phyloP scores from a whole-genome alignment of 1,140 invertebrate species.

The Pogonomyrmex barbatus region DNA sequence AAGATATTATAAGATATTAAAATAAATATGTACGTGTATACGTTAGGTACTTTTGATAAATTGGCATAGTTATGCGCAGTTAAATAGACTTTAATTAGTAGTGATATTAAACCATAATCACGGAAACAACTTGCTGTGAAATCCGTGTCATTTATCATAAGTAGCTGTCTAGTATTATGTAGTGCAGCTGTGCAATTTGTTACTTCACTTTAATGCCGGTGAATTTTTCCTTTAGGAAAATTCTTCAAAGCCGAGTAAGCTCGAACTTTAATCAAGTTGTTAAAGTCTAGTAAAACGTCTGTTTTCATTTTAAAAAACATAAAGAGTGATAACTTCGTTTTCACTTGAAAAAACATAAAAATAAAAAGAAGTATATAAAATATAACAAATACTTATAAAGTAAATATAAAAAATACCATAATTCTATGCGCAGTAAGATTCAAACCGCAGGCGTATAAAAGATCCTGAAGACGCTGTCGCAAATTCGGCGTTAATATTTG shows the following conservation, averaged over 20 bases:
- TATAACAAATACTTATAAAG: too few relatives aligned
- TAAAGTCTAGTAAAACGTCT: slow-evolving; percentile 26
- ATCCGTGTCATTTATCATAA: slow-evolving; percentile 45
- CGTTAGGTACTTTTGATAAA: slow-evolving; percentile 24
- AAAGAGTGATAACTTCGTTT: background rate
- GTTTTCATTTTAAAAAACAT: background rate
- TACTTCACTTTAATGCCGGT: slow-evolving; percentile 15
- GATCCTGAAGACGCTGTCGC: slow-evolving; percentile 88
- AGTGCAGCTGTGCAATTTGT: slow-evolving; percentile 35
- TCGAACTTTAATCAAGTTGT: slow-evolving; percentile 35
- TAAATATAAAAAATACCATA: slow-evolving; percentile 69
- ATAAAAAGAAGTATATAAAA: background rate
- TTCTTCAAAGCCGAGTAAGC: slow-evolving; percentile 34
- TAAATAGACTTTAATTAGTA: slow-evolving; percentile 56
- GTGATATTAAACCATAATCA: slow-evolving; percentile 40
- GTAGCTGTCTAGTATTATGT: slow-evolving; percentile 14
- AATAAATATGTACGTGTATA: background rate
- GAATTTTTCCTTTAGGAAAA: background rate
- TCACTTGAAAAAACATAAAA: background rate
- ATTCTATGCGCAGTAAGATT: slow-evolving; percentile 90
- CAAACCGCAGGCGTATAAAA: slow-evolving; percentile 88
- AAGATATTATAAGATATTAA: background rate
- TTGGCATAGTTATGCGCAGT: background rate
- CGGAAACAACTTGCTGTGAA: slow-evolving; percentile 40
- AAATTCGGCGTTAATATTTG: slow-evolving; percentile 87